phyloP scores from a whole-genome alignment of 2,113 vertebrate genomes.

The Lipotes vexillifer region DNA sequence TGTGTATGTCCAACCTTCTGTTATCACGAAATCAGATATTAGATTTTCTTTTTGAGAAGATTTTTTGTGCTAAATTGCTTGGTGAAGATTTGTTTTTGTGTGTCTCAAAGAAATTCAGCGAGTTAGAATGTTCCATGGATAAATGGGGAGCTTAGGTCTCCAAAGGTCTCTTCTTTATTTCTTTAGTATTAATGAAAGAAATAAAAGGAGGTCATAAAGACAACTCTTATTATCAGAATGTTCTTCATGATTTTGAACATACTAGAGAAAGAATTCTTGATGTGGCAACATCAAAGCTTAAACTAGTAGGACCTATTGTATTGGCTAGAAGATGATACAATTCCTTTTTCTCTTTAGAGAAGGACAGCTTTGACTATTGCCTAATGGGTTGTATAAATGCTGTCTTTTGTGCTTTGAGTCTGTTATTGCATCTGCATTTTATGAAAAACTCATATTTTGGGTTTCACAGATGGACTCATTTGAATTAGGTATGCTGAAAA shows the following conservation, averaged over 20 bases:
- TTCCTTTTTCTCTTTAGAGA: constrained; percentile 64
- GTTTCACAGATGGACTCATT: constrained; percentile 70
- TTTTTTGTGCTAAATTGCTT: neutral
- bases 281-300: constrained; percentile 79
- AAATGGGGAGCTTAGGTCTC: constrained; percentile 72
- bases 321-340: constrained; percentile 62
- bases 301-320: constrained; percentile 65
- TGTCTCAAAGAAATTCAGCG: constrained; percentile 60
- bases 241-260: constrained; percentile 76
- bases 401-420: constrained; percentile 66
- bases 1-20: neutral
- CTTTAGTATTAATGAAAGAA: constrained; percentile 77
- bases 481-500: constrained; percentile 53
- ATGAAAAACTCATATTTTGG: constrained; percentile 69
- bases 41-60: neutral
- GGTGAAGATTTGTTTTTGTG: neutral
- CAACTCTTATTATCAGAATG: constrained; percentile 77
- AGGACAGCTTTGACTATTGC: constrained; percentile 67
- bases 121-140: constrained; percentile 48
- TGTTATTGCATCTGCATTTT: constrained; percentile 74
- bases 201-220: constrained; percentile 75
- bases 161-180: constrained; percentile 76
- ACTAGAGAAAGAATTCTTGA: constrained; percentile 72
- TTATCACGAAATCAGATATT: neutral
- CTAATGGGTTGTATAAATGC: constrained; percentile 62